These are phyloP conservation scores for Pelobates cultripes DNA, from an alignment of 2,797 vertebrate species.

Conservation along the genomic window DNA sequence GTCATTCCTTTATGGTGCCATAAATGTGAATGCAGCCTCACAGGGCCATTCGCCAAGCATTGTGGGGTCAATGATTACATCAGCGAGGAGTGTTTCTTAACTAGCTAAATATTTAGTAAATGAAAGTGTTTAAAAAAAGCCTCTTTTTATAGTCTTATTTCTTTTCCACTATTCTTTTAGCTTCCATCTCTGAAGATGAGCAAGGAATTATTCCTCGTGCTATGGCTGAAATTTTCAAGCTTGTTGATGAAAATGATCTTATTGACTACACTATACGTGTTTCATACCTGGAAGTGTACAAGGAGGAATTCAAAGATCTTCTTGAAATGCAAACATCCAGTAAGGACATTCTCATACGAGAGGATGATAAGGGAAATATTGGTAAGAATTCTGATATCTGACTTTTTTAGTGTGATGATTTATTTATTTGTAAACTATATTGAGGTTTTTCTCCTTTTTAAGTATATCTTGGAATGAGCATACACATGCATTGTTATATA, in stretches of 20 bases:
- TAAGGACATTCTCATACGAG: slow-evolving; percentile 93
- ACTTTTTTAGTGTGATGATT: no score
- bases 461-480: no score
- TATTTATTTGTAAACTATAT: no score
- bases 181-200: slow-evolving; percentile 90
- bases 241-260: slow-evolving; percentile 93
- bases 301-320: slow-evolving; percentile 94
- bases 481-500: no score
- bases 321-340: slow-evolving; percentile 93
- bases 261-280: slow-evolving; percentile 88
- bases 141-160: background rate
- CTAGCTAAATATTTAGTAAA: no score
- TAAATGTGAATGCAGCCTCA: no score
- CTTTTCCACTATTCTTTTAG: slow-evolving; percentile 65
- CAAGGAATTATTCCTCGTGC: slow-evolving; percentile 94
- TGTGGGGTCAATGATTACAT: no score
- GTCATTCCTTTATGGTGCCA: no score
- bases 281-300: slow-evolving; percentile 96
- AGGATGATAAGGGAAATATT: slow-evolving; percentile 91
- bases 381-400: slow-evolving; percentile 69
- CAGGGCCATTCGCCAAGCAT: no score
- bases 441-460: no score
- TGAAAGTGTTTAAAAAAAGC: no score
- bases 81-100: no score
- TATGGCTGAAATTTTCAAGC: slow-evolving; percentile 92